A percentile compares a stretch with the other conserved stretches of the same genome.
phyloP scores from a whole-genome alignment of 2,888 invertebrate genomes.

The Nephrotoma appendiculata region DNA sequence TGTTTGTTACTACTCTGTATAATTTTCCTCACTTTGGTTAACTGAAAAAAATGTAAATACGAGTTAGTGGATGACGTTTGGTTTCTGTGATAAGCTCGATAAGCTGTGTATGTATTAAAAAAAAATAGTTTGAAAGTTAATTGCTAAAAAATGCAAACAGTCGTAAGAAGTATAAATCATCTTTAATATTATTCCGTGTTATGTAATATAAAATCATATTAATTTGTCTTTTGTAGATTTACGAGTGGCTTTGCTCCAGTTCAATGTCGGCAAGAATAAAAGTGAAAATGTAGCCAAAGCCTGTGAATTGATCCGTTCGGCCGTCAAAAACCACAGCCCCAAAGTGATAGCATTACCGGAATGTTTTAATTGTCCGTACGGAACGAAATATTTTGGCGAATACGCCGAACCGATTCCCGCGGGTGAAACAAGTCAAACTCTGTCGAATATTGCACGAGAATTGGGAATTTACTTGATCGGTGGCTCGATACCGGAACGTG shows the following conservation, averaged over 20 bases:
- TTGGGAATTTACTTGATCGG: conserved; percentile 69
- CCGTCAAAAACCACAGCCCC: conserved; percentile 42
- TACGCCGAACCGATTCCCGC: conserved; percentile 77
- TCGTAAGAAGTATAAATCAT: not conserved
- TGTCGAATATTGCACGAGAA: conserved; percentile 62
- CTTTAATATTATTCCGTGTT: not conserved
- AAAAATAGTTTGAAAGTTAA: not conserved
- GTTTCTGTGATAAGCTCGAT: not conserved
- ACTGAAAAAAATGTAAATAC: not conserved
- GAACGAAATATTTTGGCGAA: conserved; percentile 58
- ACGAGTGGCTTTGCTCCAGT: conserved; percentile 61
- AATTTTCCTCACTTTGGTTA: not conserved
- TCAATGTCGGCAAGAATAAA: conserved; percentile 57
- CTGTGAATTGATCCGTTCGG: conserved; percentile 48
- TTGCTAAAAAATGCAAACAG: not conserved
- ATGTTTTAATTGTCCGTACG: conserved; percentile 92
- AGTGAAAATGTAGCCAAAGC: conserved; percentile 55
- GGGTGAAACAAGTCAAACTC: conserved; percentile 56
- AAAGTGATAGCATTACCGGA: conserved; percentile 60
- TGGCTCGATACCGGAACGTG: conserved; percentile 77
- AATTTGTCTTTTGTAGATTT: conserved; percentile 41
- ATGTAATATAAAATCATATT: not conserved
- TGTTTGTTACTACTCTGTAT: not conserved
- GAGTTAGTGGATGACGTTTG: not conserved
- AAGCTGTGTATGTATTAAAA: not conserved